These are phyloP conservation scores for Hesperia comma DNA, from an alignment of 2,888 invertebrate genomes.

Conservation along the genomic window DNA sequence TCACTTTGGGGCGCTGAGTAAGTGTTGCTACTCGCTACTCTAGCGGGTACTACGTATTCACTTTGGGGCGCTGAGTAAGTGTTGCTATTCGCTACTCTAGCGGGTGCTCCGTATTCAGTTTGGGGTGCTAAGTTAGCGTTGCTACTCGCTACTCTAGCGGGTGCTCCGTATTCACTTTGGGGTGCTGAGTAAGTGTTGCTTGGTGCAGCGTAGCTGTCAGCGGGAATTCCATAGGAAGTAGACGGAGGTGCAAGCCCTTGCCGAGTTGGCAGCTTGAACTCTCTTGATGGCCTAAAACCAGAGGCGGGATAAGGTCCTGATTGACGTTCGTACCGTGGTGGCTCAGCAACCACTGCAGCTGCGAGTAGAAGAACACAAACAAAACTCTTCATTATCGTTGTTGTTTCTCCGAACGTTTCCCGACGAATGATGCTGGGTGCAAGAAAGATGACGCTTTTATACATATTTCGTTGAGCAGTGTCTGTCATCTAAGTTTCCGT, in stretches of 20 bases:
- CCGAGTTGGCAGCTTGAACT: constrained; percentile 68
- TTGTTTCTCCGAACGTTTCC: constrained; percentile 60
- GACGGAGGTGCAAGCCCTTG: constrained; percentile 65
- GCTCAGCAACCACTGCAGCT: constrained; percentile 66
- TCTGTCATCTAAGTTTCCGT: constrained; percentile 65
- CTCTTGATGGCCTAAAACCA: constrained; percentile 65
- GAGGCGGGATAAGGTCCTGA: constrained; percentile 70
- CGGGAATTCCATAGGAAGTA: constrained; percentile 71
- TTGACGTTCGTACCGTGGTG: constrained; percentile 54
- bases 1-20: too few species aligned
- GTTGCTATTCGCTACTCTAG: constrained; percentile 33
- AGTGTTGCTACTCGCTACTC: too few species aligned
- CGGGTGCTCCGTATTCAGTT: constrained; percentile 61
- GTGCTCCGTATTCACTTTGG: too few species aligned
- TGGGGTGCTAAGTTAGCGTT: constrained; percentile 66
- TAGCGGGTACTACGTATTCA: too few species aligned
- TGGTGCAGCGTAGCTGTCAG: too few species aligned
- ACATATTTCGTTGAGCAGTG: constrained; percentile 52
- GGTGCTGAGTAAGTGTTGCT: too few species aligned
- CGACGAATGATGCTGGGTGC: constrained; percentile 73
- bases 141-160: too few species aligned
- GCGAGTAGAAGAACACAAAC: constrained; percentile 64
- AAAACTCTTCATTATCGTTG: constrained; percentile 62
- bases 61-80: too few species aligned
- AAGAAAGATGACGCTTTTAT: constrained; percentile 61